Conservation (phyloP, 2,797 vertebrate species). For the Echiichthys vipera region DNA sequence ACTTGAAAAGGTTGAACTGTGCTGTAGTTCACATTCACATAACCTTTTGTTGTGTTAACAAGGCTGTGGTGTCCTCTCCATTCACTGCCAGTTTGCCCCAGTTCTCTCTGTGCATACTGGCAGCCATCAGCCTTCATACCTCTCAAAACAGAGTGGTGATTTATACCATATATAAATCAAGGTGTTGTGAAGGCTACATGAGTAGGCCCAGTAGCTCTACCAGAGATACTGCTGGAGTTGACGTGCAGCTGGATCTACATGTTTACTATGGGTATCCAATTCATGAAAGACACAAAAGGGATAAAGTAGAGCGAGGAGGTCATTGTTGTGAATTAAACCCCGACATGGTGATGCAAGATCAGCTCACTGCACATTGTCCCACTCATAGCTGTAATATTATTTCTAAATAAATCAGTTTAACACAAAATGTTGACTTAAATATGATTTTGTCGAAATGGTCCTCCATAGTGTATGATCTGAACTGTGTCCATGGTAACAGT, state of each 20-base stretch:
- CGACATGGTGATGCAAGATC: too few relatives aligned
- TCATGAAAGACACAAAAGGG: background rate
- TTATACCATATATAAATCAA: conserved; percentile 13
- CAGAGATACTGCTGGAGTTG: background rate
- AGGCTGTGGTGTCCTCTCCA: conserved; percentile 19
- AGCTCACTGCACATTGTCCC: too few relatives aligned
- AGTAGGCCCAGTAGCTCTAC: background rate
- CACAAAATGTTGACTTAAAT: too few relatives aligned
- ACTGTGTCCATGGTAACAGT: too few relatives aligned
- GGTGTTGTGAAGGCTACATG: background rate
- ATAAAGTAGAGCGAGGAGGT: too few relatives aligned
- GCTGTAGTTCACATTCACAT: conserved; percentile 20
- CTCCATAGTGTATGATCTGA: too few relatives aligned
- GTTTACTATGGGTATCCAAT: background rate
- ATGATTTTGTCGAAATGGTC: too few relatives aligned
- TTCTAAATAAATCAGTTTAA: too few relatives aligned
- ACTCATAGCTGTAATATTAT: too few relatives aligned
- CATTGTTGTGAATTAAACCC: too few relatives aligned
- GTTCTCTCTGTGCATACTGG: conserved; percentile 17
- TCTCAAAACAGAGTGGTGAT: conserved; percentile 2
- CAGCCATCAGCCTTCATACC: background rate
- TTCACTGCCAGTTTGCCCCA: background rate
- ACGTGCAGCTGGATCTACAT: background rate
- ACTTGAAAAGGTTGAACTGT: conserved; percentile 34
- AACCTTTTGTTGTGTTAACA: conserved; percentile 45